A percentile compares a stretch with the other conserved stretches of the same genome.
phyloP scores from a whole-genome alignment of 2,113 vertebrate genomes.

The Chroicocephalus ridibundus region DNA sequence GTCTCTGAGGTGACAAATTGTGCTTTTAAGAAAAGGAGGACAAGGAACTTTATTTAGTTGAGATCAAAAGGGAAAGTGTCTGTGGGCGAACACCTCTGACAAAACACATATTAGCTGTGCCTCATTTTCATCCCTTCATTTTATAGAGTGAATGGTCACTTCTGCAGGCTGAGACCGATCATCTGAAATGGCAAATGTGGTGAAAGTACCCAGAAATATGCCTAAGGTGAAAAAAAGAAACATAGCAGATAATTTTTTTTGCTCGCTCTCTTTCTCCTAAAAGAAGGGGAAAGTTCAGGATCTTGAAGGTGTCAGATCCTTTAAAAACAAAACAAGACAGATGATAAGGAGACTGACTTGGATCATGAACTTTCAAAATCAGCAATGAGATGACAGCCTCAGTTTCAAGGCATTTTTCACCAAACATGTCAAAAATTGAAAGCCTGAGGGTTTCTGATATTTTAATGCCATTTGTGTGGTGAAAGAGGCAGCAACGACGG shows the following conservation, averaged over 20 bases:
- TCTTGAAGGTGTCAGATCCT: not conserved
- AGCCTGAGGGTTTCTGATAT: not conserved
- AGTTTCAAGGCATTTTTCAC: not conserved
- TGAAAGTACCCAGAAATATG: not conserved
- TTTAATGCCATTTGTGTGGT: not conserved
- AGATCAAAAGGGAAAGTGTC: not conserved
- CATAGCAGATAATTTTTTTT: not conserved
- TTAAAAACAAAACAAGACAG: not conserved
- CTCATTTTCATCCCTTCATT: not conserved
- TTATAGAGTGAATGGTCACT: not conserved
- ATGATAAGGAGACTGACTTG: not conserved
- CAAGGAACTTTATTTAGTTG: not conserved
- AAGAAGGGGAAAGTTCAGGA: not conserved
- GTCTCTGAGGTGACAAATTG: slow-evolving; percentile 4
- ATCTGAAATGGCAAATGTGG: not conserved
- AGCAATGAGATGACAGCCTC: not conserved
- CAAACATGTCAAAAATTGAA: not conserved
- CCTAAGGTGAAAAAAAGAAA: not conserved
- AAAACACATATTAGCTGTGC: not conserved
- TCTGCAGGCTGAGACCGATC: not conserved
- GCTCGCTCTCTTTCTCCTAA: not conserved
- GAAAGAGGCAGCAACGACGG: not conserved
- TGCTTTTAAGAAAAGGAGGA: not conserved
- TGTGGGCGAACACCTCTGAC: not conserved
- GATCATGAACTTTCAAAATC: not conserved